phyloP scores from a whole-genome alignment of 2,113 vertebrate genomes.

The Bombycilla garrulus region DNA sequence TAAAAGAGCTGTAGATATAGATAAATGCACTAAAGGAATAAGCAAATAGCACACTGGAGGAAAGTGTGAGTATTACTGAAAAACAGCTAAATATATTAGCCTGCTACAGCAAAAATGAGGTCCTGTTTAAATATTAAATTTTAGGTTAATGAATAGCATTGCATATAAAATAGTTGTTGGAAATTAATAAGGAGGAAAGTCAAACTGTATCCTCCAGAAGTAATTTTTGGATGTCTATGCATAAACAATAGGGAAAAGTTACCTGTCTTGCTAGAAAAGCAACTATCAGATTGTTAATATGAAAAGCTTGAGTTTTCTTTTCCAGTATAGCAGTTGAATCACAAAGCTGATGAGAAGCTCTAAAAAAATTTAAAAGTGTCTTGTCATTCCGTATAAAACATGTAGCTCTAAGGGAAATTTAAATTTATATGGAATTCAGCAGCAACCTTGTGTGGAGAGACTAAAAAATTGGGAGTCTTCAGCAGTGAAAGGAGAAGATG shows the following conservation, averaged over 20 bases:
- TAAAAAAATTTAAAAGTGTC: background rate
- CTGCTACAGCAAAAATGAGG: background rate
- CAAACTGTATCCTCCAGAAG: background rate
- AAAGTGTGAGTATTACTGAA: background rate
- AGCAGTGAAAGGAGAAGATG: background rate
- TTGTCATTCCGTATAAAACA: background rate
- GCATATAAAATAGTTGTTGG: background rate
- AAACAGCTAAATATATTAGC: background rate
- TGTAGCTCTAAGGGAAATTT: background rate
- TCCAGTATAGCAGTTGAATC: background rate
- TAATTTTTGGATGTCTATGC: background rate
- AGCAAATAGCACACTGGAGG: background rate
- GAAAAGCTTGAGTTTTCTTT: background rate
- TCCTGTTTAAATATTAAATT: background rate
- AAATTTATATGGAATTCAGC: background rate
- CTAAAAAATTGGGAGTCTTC: background rate
- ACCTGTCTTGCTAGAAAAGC: background rate
- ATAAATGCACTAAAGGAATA: constrained; percentile 12
- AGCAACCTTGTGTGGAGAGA: background rate
- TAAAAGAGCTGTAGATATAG: background rate
- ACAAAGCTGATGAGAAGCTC: background rate
- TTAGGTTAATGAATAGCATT: background rate
- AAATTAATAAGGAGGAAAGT: background rate
- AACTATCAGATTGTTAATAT: background rate
- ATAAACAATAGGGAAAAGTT: background rate